Conservation (phyloP, 2,113 vertebrate species). For the Corvus hawaiiensis region DNA sequence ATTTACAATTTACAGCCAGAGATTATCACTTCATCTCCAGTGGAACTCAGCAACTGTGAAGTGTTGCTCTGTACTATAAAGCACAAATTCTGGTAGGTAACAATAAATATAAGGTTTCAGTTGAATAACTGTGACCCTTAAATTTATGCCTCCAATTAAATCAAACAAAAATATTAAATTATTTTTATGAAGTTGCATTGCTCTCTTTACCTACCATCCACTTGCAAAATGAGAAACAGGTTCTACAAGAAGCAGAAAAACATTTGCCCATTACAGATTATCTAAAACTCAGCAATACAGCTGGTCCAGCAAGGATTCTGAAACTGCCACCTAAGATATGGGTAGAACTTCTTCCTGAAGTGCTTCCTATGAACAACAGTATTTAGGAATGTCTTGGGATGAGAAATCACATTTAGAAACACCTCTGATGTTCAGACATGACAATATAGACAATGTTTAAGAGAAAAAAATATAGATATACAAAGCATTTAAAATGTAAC, state of each 20-base stretch:
- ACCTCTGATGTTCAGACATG: background rate
- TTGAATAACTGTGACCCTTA: background rate
- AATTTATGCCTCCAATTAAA: slow-evolving; percentile 17
- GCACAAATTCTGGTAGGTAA: slow-evolving; percentile 30
- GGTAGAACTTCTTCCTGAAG: background rate
- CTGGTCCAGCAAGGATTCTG: background rate
- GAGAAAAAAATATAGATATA: background rate
- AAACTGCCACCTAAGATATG: background rate
- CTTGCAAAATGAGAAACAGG: background rate
- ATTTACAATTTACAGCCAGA: slow-evolving; percentile 51
- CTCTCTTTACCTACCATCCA: background rate
- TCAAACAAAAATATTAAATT: background rate
- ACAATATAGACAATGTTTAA: background rate
- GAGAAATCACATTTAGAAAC: background rate
- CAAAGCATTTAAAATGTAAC: background rate
- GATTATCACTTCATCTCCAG: slow-evolving; percentile 56
- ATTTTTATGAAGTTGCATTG: background rate
- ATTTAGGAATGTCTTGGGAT: background rate
- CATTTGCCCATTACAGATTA: background rate
- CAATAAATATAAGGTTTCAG: slow-evolving; percentile 22
- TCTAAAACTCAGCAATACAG: background rate
- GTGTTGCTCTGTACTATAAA: slow-evolving; percentile 1
- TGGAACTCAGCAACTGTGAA: slow-evolving; percentile 19
- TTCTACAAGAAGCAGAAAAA: background rate
- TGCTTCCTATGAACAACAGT: background rate